Evolutionary conservation across 2,797 vertebrate genomes (phyloP).

Genomic region (Neostethus bicornis): DNA sequence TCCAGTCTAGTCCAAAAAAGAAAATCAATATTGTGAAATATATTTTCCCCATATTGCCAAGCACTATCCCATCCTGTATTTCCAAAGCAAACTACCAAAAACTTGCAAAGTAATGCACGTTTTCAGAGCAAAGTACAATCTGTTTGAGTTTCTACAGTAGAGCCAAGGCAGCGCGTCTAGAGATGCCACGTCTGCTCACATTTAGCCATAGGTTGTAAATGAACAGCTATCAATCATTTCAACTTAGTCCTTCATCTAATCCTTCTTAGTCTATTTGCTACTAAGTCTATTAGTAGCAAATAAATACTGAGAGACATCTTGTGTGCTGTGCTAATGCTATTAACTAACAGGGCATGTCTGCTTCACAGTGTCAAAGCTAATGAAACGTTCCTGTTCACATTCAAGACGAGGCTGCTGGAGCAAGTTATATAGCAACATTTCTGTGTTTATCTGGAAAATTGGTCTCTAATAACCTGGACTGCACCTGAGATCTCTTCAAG

Average conservation of each 20-base stretch:
- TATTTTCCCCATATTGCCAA: too few relatives aligned
- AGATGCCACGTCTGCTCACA: background rate
- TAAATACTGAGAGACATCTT: conserved; percentile 14
- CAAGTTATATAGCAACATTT: conserved; percentile 2
- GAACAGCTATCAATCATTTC: conserved; percentile 15
- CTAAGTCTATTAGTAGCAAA: background rate
- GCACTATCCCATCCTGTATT: too few relatives aligned
- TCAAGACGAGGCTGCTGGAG: conserved; percentile 9
- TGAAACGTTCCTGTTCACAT: conserved; percentile 39
- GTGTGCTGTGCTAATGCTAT: conserved; percentile 16
- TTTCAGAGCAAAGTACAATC: conserved; percentile 14
- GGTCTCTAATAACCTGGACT: conserved; percentile 36
- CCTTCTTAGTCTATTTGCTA: too few relatives aligned
- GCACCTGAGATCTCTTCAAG: conserved; percentile 23
- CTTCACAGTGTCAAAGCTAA: conserved; percentile 39
- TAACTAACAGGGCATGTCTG: conserved; percentile 17
- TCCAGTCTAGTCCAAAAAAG: too few relatives aligned
- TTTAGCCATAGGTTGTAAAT: conserved; percentile 15
- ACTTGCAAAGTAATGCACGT: conserved; percentile 2
- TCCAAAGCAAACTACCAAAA: conserved; percentile 1
- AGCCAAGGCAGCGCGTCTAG: background rate
- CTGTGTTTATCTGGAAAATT: conserved; percentile 28
- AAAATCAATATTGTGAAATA: too few relatives aligned
- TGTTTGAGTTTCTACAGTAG: conserved; percentile 3
- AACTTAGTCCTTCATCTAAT: conserved; percentile 7